A percentile compares a stretch with the other conserved stretches of the same genome.
phyloP scores from a whole-genome alignment of 2,113 vertebrate genomes.

The Hippocampus zosterae region DNA sequence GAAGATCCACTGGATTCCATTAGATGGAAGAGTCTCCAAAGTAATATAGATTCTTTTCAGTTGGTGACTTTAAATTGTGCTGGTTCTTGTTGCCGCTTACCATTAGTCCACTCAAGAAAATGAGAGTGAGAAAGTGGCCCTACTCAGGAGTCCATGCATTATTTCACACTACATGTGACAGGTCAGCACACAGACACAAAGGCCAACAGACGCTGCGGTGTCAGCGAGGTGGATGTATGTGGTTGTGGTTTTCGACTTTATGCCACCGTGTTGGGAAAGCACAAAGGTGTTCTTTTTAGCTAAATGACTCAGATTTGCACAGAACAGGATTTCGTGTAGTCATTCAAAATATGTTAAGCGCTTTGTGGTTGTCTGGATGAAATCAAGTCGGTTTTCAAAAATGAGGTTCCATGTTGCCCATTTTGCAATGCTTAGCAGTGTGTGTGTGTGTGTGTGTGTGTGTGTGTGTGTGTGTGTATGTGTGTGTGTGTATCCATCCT shows the following conservation, averaged over 20 bases:
- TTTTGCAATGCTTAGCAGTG: not conserved
- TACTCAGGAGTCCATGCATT: constrained; percentile 64
- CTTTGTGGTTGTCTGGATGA: constrained; percentile 13
- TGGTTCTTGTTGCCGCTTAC: constrained; percentile 34
- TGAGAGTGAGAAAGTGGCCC: constrained; percentile 34
- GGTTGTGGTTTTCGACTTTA: constrained; percentile 1
- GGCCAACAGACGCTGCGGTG: constrained; percentile 41
- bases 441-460: not conserved
- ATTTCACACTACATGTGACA: constrained; percentile 68
- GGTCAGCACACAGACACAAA: constrained; percentile 49
- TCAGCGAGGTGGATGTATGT: constrained; percentile 2
- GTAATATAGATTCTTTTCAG: constrained; percentile 22
- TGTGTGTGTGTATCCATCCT: too few species aligned
- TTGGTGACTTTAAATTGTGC: constrained; percentile 9
- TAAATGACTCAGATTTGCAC: constrained; percentile 30
- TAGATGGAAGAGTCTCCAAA: constrained; percentile 35
- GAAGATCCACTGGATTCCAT: constrained; percentile 41
- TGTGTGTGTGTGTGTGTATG: not conserved
- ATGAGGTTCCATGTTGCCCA: not conserved
- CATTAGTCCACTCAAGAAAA: constrained; percentile 46
- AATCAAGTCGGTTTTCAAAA: not conserved
- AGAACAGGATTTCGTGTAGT: constrained; percentile 18
- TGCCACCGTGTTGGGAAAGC: constrained; percentile 18
- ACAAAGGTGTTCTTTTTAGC: constrained; percentile 4
- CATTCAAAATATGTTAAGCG: constrained; percentile 1